Percentiles rank a stretch among this genome's conserved stretches.
phyloP scores from a whole-genome alignment of 1,140 invertebrate species.

The Aphelinus atriplicis region DNA sequence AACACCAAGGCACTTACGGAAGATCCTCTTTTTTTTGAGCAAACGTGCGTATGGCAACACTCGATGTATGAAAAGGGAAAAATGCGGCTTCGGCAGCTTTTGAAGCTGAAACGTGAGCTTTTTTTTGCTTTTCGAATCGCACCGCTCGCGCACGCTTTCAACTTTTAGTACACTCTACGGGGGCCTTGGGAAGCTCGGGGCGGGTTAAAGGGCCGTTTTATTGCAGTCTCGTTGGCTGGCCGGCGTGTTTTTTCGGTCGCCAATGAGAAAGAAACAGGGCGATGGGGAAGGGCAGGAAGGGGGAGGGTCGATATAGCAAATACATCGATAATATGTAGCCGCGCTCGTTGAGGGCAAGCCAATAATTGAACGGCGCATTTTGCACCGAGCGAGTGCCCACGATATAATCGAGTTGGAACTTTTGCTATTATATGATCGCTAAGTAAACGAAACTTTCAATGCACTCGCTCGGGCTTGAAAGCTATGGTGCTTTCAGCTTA shows the following conservation, averaged over 20 bases:
- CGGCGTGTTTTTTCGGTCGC: neutral
- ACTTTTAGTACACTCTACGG: constrained; percentile 11
- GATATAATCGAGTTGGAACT: no score
- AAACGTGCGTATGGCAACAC: neutral
- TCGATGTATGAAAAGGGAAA: neutral
- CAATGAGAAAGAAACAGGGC: no score
- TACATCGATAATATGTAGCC: no score
- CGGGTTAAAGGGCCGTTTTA: constrained; percentile 20
- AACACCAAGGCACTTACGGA: neutral
- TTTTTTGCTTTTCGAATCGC: constrained; percentile 7
- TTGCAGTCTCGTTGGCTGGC: neutral
- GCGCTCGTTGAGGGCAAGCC: neutral
- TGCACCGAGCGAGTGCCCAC: neutral
- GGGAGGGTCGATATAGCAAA: no score
- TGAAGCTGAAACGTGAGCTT: constrained; percentile 2
- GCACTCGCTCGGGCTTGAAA: no score
- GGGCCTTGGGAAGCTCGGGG: neutral
- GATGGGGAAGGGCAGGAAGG: no score
- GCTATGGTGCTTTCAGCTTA: no score
- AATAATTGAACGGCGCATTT: neutral
- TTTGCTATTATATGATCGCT: no score
- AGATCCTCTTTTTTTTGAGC: neutral
- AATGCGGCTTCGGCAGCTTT: neutral
- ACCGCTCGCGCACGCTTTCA: neutral
- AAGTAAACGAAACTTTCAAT: no score